Conservation (phyloP, 2,113 vertebrate genomes). For the Nibea albiflora region DNA sequence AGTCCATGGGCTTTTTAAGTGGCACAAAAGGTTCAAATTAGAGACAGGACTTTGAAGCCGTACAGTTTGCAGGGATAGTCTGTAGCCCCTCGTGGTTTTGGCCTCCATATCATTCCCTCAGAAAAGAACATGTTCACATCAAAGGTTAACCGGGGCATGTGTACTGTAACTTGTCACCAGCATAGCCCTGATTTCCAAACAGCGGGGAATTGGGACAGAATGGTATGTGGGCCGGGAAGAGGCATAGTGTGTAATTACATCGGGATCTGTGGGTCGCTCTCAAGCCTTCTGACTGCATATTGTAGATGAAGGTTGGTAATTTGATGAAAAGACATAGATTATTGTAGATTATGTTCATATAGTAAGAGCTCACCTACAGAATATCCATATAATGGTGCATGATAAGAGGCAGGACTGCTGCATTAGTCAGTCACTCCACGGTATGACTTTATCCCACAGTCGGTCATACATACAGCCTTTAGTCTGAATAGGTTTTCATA, state of each 20-base stretch:
- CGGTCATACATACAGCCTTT: neutral
- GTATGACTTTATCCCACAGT: constrained; percentile 19
- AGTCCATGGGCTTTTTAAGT: constrained; percentile 82
- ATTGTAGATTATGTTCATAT: constrained; percentile 54
- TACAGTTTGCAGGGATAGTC: constrained; percentile 78
- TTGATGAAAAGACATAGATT: constrained; percentile 58
- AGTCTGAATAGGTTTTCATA: neutral
- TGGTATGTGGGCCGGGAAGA: constrained; percentile 67
- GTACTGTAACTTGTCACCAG: constrained; percentile 82
- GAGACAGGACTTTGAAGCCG: constrained; percentile 82
- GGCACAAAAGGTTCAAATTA: constrained; percentile 84
- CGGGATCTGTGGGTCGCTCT: constrained; percentile 57
- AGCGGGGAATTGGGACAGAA: constrained; percentile 75
- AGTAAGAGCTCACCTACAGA: constrained; percentile 39
- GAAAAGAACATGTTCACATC: constrained; percentile 78
- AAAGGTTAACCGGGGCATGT: constrained; percentile 83
- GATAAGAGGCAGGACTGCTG: constrained; percentile 12
- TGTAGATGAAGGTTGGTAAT: constrained; percentile 48
- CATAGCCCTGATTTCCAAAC: constrained; percentile 77
- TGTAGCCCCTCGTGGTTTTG: constrained; percentile 80
- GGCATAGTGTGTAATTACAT: constrained; percentile 70
- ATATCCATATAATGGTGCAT: constrained; percentile 24
- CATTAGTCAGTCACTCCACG: constrained; percentile 20
- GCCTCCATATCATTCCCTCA: constrained; percentile 73
- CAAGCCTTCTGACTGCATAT: constrained; percentile 43